Evolutionary conservation across 2,797 vertebrate genomes (phyloP), one percentile per base, ranked within the genome.

Genomic region (Spinibarbus caldwelli): DNA sequence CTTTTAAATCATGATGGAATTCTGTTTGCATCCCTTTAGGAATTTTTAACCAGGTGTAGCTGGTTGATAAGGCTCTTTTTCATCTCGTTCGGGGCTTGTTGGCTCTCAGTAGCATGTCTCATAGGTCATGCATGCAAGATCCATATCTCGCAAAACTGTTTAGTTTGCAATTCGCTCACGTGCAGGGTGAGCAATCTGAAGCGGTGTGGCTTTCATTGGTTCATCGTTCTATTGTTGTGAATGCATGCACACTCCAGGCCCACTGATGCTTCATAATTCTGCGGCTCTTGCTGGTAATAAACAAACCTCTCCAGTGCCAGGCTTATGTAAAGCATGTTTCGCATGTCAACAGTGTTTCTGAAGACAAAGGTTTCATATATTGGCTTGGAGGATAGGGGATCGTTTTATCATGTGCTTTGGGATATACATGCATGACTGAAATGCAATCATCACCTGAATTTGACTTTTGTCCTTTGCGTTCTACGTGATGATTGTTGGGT

Each of bases 141-240:
- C 59, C 68, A 77, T 85, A 81, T 84, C 47, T 75, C 57, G 59
- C 76, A 68, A 75, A 85, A 57, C 43, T 76, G 45, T 68, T 76
- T 81, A 43, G 78, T 86, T 86, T 67, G 71, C 45, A 86, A 76
- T 68, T 81, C 78, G 2, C 59, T 82, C 85, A 86, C 79, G 85
- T 82, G 70, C 47, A 4, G 62, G 57, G 71, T 75, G 49, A 73
- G 38, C 15, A 67, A 75, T 66, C 81, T 78, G 71, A 78, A 75
- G 84, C 21, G 64, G 43, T 64, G 84, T 47, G 68, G 62, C 62
- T 62, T 75, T 73, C 78, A 57, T 21, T 57, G 59, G 54, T 31
- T 76, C 45, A 67, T 86, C 68, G 41, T 34, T 67, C 59, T 66
- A 34, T 81, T 85, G 78, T 80, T 75, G 78, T 52, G 68, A 62